Evolutionary conservation across 2,888 invertebrate genomes (phyloP).

Genomic region (Drosophila basisetae): DNA sequence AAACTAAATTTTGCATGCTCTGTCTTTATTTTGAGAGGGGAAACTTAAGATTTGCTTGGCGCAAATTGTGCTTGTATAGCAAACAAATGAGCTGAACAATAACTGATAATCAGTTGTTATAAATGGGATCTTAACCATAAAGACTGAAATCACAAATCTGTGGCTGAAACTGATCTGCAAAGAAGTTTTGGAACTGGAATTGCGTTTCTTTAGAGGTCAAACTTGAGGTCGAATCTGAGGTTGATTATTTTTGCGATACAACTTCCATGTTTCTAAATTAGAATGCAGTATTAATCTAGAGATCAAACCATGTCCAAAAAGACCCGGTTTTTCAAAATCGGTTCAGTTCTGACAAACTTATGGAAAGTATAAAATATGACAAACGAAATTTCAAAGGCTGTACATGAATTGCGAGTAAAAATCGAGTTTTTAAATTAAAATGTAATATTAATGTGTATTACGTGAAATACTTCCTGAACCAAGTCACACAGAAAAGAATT

Average conservation of each 20-base stretch:
- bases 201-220: fast-evolving
- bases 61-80: conserved; percentile 1
- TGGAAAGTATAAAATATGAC: background rate
- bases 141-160: background rate
- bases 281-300: background rate
- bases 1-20: conserved; percentile 32
- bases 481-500: background rate
- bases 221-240: no score
- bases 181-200: background rate
- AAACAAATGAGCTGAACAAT: conserved; percentile 19
- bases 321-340: background rate
- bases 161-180: background rate
- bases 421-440: background rate
- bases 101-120: no score
- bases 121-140: background rate
- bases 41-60: background rate
- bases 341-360: background rate
- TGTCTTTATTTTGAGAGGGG: background rate
- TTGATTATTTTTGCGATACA: no score
- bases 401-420: fast-evolving
- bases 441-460: background rate
- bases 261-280: background rate
- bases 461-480: background rate
- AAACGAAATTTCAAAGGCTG: no score
- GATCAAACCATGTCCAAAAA: background rate